A percentile compares a stretch with the other conserved stretches of the same genome.
phyloP scores from a whole-genome alignment of 2,888 invertebrate species.

The Ditula angustiorana region DNA sequence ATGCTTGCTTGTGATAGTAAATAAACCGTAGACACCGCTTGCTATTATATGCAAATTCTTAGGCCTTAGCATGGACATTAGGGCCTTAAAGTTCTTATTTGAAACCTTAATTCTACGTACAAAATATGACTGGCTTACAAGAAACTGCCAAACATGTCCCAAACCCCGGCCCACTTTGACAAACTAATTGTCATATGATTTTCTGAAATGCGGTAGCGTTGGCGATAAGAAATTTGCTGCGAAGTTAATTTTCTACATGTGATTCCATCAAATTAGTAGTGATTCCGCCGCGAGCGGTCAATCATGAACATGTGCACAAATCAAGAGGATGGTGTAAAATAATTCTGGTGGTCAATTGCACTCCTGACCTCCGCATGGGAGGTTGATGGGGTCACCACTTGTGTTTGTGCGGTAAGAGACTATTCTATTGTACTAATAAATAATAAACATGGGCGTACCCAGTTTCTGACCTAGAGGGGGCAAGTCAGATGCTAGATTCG shows the following conservation, averaged over 20 bases:
- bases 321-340: neutral
- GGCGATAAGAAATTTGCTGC: neutral
- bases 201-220: slow-evolving; percentile 5
- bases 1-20: no score
- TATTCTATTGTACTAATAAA: no score
- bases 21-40: no score
- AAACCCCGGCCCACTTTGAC: neutral
- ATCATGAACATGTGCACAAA: neutral
- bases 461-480: no score
- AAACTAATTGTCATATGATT: neutral
- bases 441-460: no score
- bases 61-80: no score
- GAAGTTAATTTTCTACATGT: neutral
- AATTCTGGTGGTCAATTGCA: neutral
- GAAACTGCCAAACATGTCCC: no score
- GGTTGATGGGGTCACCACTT: neutral
- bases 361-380: neutral
- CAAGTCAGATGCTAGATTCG: no score
- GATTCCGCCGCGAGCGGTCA: neutral
- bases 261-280: slow-evolving; percentile 1
- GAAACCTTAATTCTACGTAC: no score
- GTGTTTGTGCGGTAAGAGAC: slow-evolving; percentile 3
- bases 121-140: neutral
- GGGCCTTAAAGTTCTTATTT: no score
- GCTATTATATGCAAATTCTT: no score